Conservation (phyloP, 2,113 vertebrate species). For the Circaetus gallicus region DNA sequence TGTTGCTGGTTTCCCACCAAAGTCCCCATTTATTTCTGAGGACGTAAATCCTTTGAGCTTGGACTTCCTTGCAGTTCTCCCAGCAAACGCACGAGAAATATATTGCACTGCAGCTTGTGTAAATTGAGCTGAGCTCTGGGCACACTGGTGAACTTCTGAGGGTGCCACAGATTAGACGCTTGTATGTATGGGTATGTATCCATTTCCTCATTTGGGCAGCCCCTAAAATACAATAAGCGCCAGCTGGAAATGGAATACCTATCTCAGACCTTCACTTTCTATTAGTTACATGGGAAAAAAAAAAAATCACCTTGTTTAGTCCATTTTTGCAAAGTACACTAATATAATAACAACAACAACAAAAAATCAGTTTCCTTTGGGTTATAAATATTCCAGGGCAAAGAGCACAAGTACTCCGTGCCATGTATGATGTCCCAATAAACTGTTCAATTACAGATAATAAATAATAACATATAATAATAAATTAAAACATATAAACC, state of each 20-base stretch:
- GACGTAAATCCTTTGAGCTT: background rate
- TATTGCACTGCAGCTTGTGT: background rate
- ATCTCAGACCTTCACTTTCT: background rate
- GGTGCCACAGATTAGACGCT: background rate
- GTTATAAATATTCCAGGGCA: background rate
- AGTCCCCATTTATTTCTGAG: background rate
- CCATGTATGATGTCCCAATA: background rate
- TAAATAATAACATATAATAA: background rate
- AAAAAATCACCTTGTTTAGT: background rate
- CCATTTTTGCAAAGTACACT: background rate
- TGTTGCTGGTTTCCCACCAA: background rate
- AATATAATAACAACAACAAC: background rate
- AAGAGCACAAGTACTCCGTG: background rate
- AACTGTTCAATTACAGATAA: background rate
- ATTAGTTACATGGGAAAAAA: background rate
- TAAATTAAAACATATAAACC: background rate
- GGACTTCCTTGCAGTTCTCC: background rate
- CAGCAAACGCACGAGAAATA: background rate
- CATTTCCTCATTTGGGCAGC: background rate
- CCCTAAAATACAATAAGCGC: background rate
- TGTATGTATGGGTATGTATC: rapidly evolving
- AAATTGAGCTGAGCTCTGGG: background rate
- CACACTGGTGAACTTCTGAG: background rate
- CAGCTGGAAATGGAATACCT: background rate
- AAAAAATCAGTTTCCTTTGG: background rate